Percentiles rank a stretch among this genome's conserved stretches.
phyloP scores from a whole-genome alignment of 2,113 vertebrate species.

The Spea bombifrons region DNA sequence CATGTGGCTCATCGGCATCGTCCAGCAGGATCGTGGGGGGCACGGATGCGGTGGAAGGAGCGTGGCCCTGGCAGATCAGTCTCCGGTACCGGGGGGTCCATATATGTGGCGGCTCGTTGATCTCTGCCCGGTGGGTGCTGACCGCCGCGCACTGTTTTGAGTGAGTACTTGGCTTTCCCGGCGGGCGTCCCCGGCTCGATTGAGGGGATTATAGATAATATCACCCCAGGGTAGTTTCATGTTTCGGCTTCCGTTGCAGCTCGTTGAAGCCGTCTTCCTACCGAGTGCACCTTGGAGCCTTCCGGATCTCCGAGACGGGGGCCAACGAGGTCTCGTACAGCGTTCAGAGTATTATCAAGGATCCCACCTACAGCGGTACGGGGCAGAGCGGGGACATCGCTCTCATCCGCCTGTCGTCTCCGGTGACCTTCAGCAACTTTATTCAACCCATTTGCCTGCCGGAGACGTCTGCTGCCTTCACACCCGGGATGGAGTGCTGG shows the following conservation, averaged over 20 bases:
- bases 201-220: neutral
- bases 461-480: conserved; percentile 73
- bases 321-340: conserved; percentile 73
- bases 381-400: conserved; percentile 84
- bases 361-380: conserved; percentile 80
- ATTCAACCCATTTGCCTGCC: conserved; percentile 83
- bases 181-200: neutral
- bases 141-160: conserved; percentile 4
- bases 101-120: conserved; percentile 11
- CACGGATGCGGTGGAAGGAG: neutral
- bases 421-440: conserved; percentile 61
- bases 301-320: conserved; percentile 67
- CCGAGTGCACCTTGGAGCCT: conserved; percentile 76
- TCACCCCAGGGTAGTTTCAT: too few species aligned
- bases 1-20: neutral
- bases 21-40: neutral
- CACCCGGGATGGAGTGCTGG: conserved; percentile 83
- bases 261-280: neutral
- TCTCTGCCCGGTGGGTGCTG: conserved; percentile 9
- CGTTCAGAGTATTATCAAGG: conserved; percentile 74
- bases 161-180: neutral
- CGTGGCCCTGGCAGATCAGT: conserved; percentile 13
- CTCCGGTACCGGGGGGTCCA: neutral
- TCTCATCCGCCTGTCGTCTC: conserved; percentile 79
- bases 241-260: neutral